Percentiles rank a stretch among this genome's conserved stretches.
Evolutionary conservation across 2,113 vertebrate genomes (phyloP).

Genomic region (Suncus etruscus): DNA sequence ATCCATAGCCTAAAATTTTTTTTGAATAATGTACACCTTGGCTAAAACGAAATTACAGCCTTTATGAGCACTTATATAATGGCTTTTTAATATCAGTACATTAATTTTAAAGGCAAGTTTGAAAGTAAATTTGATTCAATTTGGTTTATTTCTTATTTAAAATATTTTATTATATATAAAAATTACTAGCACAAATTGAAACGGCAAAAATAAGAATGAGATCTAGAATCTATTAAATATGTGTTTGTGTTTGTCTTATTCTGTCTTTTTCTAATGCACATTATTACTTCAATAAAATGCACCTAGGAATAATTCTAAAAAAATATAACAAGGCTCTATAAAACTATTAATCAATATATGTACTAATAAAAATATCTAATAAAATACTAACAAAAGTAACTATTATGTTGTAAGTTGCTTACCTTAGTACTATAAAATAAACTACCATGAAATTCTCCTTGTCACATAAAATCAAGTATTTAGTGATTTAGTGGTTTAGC

Average conservation of each 20-base stretch:
- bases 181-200: conserved; percentile 20
- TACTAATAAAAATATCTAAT: background rate
- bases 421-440: background rate
- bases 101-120: background rate
- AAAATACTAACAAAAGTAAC: background rate
- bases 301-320: conserved; percentile 14
- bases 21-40: background rate
- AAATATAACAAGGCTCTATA: background rate
- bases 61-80: background rate
- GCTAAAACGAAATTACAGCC: background rate
- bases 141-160: conserved; percentile 5
- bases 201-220: background rate
- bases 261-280: background rate
- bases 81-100: background rate
- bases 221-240: background rate
- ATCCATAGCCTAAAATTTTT: background rate
- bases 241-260: background rate
- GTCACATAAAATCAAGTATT: background rate
- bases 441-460: background rate
- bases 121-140: background rate
- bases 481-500: no score
- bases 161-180: conserved; percentile 40
- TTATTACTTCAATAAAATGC: background rate
- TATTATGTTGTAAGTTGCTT: background rate
- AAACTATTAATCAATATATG: background rate